These are phyloP conservation scores for Adelphocoris suturalis DNA, from an alignment of 2,888 invertebrate genomes.

Conservation along the genomic window DNA sequence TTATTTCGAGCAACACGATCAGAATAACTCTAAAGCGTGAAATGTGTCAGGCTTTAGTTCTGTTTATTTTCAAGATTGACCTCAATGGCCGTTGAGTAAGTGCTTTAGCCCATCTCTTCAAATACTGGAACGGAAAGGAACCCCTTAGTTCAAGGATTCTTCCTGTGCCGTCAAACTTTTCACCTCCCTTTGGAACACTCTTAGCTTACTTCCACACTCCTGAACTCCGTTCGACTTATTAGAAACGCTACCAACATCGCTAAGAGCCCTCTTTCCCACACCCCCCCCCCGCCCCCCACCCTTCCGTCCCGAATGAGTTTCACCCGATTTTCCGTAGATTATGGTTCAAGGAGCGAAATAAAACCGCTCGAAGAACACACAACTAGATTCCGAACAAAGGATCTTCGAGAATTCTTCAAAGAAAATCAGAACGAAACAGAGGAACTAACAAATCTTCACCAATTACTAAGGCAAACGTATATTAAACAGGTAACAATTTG, in stretches of 20 bases:
- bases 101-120: conserved; percentile 11
- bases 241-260: conserved; percentile 17
- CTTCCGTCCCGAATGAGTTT: not conserved
- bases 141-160: not conserved
- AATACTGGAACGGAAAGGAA: conserved; percentile 32
- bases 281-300: not conserved
- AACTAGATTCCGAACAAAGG: too few relatives aligned
- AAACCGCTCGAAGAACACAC: not conserved
- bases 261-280: not conserved
- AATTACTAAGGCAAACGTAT: too few relatives aligned
- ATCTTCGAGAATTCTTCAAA: too few relatives aligned
- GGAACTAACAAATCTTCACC: too few relatives aligned
- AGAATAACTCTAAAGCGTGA: not conserved
- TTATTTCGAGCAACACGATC: too few relatives aligned
- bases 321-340: not conserved
- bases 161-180: conserved; percentile 7
- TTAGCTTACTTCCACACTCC: conserved; percentile 15
- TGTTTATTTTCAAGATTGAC: conserved; percentile 23
- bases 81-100: conserved; percentile 25
- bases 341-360: not conserved
- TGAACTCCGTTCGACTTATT: conserved; percentile 26
- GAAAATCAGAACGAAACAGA: too few relatives aligned
- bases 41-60: conserved; percentile 2
- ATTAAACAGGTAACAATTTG: too few relatives aligned
- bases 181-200: conserved; percentile 23